These are phyloP conservation scores for Probosciger aterrimus DNA, from an alignment of 2,113 vertebrate genomes.

Conservation along the genomic window DNA sequence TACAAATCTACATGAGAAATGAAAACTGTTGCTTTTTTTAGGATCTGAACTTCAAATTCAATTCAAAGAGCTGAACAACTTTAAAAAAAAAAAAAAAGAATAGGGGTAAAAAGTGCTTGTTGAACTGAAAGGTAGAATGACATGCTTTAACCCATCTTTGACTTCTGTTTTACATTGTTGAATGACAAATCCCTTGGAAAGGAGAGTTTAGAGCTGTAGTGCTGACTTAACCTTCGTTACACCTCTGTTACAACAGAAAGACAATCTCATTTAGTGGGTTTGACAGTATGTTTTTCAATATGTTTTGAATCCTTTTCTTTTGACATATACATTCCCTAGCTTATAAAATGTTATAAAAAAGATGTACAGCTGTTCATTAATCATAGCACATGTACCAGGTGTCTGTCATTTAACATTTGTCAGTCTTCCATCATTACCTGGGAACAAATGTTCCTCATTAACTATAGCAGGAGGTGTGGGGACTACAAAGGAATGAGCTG, in stretches of 20 bases:
- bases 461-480: not conserved
- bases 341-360: too few relatives aligned
- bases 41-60: not conserved
- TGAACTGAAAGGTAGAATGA: not conserved
- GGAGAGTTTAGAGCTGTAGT: not conserved
- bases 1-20: not conserved
- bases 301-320: not conserved
- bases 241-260: not conserved
- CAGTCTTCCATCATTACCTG: slow-evolving; percentile 39
- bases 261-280: not conserved
- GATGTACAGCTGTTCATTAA: too few relatives aligned
- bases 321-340: not conserved
- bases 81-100: not conserved
- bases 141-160: not conserved
- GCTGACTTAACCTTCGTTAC: not conserved
- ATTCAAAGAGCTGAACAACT: not conserved
- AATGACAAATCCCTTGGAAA: not conserved
- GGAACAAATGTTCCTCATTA: slow-evolving; percentile 53
- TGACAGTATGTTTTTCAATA: slow-evolving; percentile 6
- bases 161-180: not conserved
- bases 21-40: not conserved
- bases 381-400: not conserved
- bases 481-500: not conserved
- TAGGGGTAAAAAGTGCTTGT: not conserved
- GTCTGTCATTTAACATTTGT: slow-evolving; percentile 45